These are phyloP conservation scores for Pharmacophagus antenor DNA, from an alignment of 2,888 invertebrate genomes.

Conservation along the genomic window DNA sequence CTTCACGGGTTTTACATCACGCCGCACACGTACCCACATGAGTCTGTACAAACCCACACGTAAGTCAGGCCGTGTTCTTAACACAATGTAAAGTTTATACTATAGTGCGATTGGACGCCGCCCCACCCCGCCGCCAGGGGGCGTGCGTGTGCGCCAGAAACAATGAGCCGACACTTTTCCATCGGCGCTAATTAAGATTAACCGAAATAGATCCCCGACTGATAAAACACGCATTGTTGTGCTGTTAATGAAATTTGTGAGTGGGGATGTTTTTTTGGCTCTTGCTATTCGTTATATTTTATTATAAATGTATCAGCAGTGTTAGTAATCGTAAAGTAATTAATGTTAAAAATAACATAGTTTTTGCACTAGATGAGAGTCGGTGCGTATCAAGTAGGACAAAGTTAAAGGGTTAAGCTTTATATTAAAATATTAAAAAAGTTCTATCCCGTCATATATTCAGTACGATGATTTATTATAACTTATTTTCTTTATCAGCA, in stretches of 20 bases:
- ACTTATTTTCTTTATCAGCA: too few relatives aligned
- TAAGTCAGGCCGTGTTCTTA: constrained; percentile 21
- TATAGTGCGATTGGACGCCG: constrained; percentile 49
- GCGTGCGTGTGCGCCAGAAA: constrained; percentile 44
- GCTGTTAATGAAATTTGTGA: constrained; percentile 28
- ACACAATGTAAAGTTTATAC: neutral
- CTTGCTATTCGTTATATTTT: neutral
- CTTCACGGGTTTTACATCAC: neutral
- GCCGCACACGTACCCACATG: neutral
- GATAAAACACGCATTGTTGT: constrained; percentile 31
- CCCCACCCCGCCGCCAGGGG: constrained; percentile 53
- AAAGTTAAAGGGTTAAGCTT: too few relatives aligned
- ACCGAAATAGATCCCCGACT: constrained; percentile 35
- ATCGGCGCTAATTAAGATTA: constrained; percentile 41
- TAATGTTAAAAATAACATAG: too few relatives aligned
- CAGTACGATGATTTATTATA: too few relatives aligned
- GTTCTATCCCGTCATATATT: too few relatives aligned
- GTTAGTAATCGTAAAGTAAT: too few relatives aligned
- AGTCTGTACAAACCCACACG: constrained; percentile 9
- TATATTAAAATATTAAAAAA: too few relatives aligned
- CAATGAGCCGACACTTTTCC: constrained; percentile 47
- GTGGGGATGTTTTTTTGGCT: constrained; percentile 4
- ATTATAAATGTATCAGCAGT: neutral
- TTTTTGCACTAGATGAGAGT: too few relatives aligned
- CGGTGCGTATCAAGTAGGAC: too few relatives aligned